Percentiles rank a stretch among this genome's conserved stretches.
phyloP scores from a whole-genome alignment of 2,888 invertebrate species.

The Agrotis clavis region DNA sequence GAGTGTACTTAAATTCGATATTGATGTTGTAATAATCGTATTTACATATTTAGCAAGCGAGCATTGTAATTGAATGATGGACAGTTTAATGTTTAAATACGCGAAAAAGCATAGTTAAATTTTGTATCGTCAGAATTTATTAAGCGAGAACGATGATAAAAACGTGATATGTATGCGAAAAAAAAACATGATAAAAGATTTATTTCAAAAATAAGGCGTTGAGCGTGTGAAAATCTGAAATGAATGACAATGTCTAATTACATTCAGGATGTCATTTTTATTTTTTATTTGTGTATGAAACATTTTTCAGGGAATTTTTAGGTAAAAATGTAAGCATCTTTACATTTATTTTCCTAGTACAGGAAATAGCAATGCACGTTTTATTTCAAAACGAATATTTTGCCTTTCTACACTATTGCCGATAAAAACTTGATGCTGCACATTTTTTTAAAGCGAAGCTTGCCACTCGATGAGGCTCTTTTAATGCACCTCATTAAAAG shows the following conservation, averaged over 20 bases:
- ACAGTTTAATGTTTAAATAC: conserved; percentile 2
- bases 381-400: not conserved
- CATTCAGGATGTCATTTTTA: conserved; percentile 9
- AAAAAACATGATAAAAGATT: conserved; percentile 17
- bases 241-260: not conserved
- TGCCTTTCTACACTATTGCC: not conserved
- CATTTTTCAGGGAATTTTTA: not conserved
- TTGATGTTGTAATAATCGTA: not conserved
- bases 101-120: not conserved
- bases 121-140: not conserved
- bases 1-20: not conserved
- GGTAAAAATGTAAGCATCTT: not conserved
- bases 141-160: not conserved
- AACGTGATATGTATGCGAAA: conserved; percentile 18
- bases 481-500: not conserved
- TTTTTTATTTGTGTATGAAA: not conserved
- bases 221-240: conserved; percentile 32
- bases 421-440: not conserved
- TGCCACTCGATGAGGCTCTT: not conserved
- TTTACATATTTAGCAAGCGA: not conserved
- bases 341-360: not conserved
- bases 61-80: conserved; percentile 4
- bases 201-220: not conserved
- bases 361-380: not conserved
- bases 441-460: not conserved